Conservation (phyloP, 2,888 invertebrate genomes). For the Stenodera caucasica region DNA sequence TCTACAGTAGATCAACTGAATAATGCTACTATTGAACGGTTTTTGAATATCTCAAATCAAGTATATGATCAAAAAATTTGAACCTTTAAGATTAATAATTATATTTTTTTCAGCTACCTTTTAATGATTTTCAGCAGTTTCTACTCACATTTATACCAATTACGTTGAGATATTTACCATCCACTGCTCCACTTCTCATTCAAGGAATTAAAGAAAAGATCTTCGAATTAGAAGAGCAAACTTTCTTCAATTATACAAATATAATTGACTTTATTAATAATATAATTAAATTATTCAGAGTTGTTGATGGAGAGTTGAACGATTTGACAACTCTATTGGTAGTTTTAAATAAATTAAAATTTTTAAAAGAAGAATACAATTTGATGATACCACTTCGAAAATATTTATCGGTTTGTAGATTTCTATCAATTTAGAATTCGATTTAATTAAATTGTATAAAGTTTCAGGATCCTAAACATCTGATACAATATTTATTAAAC, state of each 20-base stretch:
- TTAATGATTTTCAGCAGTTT: slow-evolving; percentile 34
- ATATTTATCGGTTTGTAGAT: slow-evolving; percentile 37
- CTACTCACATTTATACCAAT: slow-evolving; percentile 44
- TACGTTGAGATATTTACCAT: slow-evolving; percentile 39
- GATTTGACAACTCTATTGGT: slow-evolving; percentile 7
- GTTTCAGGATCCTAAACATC: slow-evolving; percentile 40
- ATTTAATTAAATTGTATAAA: not conserved
- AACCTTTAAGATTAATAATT: slow-evolving; percentile 20
- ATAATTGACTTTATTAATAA: slow-evolving; percentile 26
- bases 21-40: slow-evolving; percentile 34
- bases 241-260: slow-evolving; percentile 24
- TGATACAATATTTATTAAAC: slow-evolving; percentile 41
- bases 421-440: slow-evolving; percentile 5
- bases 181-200: slow-evolving; percentile 38
- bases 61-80: slow-evolving; percentile 29
- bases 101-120: slow-evolving; percentile 39
- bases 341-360: slow-evolving; percentile 34
- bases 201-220: slow-evolving; percentile 43
- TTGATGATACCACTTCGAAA: slow-evolving; percentile 40
- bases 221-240: slow-evolving; percentile 36
- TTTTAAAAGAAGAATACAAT: slow-evolving; percentile 38
- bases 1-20: slow-evolving; percentile 30
- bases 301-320: slow-evolving; percentile 34
- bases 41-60: slow-evolving; percentile 38
- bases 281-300: slow-evolving; percentile 32